Conservation (phyloP, 2,797 vertebrate species). For the Neosilurus hyrtlii region DNA sequence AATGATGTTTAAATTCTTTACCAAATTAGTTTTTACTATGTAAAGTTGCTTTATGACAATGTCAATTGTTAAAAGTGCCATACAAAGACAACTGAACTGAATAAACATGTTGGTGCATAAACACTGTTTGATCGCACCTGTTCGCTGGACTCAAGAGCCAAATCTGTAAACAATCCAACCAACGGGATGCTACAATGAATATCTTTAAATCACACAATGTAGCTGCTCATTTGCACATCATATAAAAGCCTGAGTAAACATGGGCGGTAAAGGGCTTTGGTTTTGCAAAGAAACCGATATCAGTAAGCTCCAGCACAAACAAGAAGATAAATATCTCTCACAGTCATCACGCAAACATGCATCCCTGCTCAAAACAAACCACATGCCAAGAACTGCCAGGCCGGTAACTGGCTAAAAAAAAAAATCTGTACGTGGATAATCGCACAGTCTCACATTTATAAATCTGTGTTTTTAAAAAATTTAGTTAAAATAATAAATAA, state of each 20-base stretch:
- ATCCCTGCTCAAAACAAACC: too few species aligned
- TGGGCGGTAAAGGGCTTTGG: neutral
- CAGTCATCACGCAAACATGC: neutral
- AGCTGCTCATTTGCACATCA: neutral
- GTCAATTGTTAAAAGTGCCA: too few species aligned
- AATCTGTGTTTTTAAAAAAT: neutral
- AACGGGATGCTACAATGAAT: neutral
- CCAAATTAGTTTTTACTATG: too few species aligned
- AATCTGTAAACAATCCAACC: neutral
- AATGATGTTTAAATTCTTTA: too few species aligned
- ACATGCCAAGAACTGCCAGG: neutral
- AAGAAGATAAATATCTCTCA: conserved; percentile 21
- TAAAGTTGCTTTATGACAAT: too few species aligned
- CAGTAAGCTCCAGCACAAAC: conserved; percentile 2
- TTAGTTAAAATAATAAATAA: too few species aligned
- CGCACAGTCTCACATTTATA: neutral
- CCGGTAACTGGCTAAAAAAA: neutral
- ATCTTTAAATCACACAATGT: conserved; percentile 18
- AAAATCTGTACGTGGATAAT: neutral
- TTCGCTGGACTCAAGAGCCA: neutral
- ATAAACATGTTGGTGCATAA: neutral
- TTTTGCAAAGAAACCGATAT: conserved; percentile 17
- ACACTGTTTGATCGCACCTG: neutral
- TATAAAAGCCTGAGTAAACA: conserved; percentile 21
- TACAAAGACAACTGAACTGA: too few species aligned